Evolutionary conservation across 2,113 vertebrate species (phyloP), one percentile per base, ranked within the genome.

Genomic region (Brachionichthys hirsutus): DNA sequence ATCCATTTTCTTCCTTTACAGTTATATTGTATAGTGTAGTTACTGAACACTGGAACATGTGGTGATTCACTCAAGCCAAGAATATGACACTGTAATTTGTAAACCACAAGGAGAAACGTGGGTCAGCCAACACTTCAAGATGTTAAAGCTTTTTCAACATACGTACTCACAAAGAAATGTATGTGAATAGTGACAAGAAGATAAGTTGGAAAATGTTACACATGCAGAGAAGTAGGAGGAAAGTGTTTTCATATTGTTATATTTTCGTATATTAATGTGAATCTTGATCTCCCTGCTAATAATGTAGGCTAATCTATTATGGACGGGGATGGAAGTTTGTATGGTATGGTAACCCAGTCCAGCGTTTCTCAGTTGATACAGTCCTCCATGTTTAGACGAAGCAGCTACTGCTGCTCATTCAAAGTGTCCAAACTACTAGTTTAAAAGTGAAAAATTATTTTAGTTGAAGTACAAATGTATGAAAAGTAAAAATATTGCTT

Each of bases 61-160:
- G 62, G 18, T 55, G 54, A 16, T 51, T 48, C 67, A 47, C 9
- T 58, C 17, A 54, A 62, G 40, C 42, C 54, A 64, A 52, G 65
- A 62, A 35, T 57, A 60, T 46, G n/a, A 41, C n/a, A 38, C 10
- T 43, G 24, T 55, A 59, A 60, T 50, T 62, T 16, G 6, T 43
- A 20, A 43, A 62, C 44, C 36, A 51, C 53, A 47, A 65, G 54
- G 22, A 58, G 40, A 55, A 74, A 46, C 43, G 42, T 22, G 60
- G 16, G 19, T 12, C 0, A 4, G 45, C 11, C 18, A 45, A 63
- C 42, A 54, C 20, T 17, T 56, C 6, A 61, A 30, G 12, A 47
- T 1, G 6, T 40, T n/a, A 40, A 13, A 41, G 14, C 9, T 17
- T 42, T 42, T 30, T 46, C 1, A n/a, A 40, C 53, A 63, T 50